Conservation (phyloP, 2,888 invertebrate genomes). For the Chloroclystis v-ata region DNA sequence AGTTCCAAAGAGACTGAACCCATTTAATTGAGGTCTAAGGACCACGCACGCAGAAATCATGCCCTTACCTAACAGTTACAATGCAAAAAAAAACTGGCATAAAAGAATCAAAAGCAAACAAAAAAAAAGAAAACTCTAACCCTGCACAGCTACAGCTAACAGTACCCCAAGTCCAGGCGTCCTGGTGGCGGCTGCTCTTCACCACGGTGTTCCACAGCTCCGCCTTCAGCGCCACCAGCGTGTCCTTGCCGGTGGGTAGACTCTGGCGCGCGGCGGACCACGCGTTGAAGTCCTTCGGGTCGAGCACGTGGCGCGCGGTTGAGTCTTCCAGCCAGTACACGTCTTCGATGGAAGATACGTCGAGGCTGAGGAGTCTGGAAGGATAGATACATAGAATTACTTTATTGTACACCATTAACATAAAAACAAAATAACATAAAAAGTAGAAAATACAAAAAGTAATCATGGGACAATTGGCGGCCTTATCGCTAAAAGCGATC, state of each 20-base stretch:
- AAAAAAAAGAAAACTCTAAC: constrained; percentile 1
- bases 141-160: background rate
- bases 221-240: constrained; percentile 86
- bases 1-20: too few relatives aligned
- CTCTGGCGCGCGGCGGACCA: constrained; percentile 90
- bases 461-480: too few relatives aligned
- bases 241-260: constrained; percentile 88
- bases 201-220: constrained; percentile 92
- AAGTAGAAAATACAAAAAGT: too few relatives aligned
- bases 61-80: too few relatives aligned
- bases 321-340: constrained; percentile 94
- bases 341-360: constrained; percentile 91
- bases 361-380: constrained; percentile 84
- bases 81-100: too few relatives aligned
- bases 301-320: constrained; percentile 85
- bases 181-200: constrained; percentile 90
- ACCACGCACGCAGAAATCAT: too few relatives aligned
- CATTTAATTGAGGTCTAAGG: too few relatives aligned
- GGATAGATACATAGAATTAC: background rate
- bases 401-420: too few relatives aligned
- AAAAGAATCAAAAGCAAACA: background rate
- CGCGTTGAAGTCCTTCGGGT: constrained; percentile 84
- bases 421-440: background rate
- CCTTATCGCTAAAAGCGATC: too few relatives aligned
- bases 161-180: constrained; percentile 92